These are phyloP conservation scores for Chascanopsetta lugubris DNA, from an alignment of 2,113 vertebrate genomes.

Conservation along the genomic window DNA sequence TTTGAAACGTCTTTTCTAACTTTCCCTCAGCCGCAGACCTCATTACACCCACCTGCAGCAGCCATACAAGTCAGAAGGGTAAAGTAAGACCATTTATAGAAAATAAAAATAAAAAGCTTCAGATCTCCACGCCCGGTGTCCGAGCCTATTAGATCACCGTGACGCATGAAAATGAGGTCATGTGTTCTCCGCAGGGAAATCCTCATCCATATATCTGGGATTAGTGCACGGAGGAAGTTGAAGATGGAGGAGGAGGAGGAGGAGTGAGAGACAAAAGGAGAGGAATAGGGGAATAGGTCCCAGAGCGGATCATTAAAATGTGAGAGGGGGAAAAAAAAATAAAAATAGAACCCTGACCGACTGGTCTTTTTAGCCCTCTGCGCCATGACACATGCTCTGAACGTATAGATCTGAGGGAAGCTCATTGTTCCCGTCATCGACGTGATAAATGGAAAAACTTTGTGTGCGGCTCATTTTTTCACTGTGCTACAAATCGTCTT, in stretches of 20 bases:
- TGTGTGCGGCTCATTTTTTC: slow-evolving; percentile 6
- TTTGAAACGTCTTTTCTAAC: slow-evolving; percentile 43
- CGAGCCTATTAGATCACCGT: slow-evolving; percentile 63
- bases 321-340: too few relatives aligned
- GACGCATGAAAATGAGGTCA: slow-evolving; percentile 73
- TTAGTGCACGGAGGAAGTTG: slow-evolving; percentile 37
- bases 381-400: slow-evolving; percentile 63
- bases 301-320: slow-evolving; percentile 71
- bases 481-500: slow-evolving; percentile 23
- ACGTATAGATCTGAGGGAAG: slow-evolving; percentile 50
- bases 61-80: slow-evolving; percentile 29
- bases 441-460: slow-evolving; percentile 47
- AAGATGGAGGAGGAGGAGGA: slow-evolving; percentile 36
- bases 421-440: slow-evolving; percentile 40
- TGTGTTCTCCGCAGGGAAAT: slow-evolving; percentile 58
- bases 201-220: slow-evolving; percentile 54
- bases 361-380: slow-evolving; percentile 50
- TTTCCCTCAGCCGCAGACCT: slow-evolving; percentile 26
- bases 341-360: slow-evolving; percentile 51
- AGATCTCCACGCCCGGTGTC: slow-evolving; percentile 44
- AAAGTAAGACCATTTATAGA: slow-evolving; percentile 46
- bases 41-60: slow-evolving; percentile 41
- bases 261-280: slow-evolving; percentile 5
- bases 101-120: too few relatives aligned
- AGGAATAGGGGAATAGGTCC: slow-evolving; percentile 48